phyloP scores from a whole-genome alignment of 92 coral and sea anemone species.

The Palythoa caribaeorum region DNA sequence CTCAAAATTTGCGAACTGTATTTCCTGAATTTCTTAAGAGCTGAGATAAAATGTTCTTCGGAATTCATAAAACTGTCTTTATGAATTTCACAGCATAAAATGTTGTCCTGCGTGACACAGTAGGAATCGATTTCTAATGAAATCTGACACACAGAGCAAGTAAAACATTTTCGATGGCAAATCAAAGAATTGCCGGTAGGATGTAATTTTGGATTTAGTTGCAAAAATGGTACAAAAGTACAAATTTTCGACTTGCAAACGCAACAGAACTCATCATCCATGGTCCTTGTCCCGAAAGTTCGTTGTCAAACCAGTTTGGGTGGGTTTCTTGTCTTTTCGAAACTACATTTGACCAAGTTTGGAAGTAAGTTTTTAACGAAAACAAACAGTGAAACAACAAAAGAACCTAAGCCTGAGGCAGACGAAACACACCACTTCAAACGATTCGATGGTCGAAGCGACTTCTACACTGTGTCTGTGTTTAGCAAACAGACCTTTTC shows the following conservation, averaged over 20 bases:
- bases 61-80: slow-evolving; percentile 17
- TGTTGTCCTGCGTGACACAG: slow-evolving; percentile 35
- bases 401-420: neutral
- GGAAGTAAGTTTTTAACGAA: slow-evolving; percentile 22
- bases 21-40: slow-evolving; percentile 33
- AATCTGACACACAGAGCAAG: slow-evolving; percentile 47
- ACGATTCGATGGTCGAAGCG: neutral
- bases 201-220: neutral
- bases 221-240: neutral
- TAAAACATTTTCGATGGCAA: slow-evolving; percentile 44
- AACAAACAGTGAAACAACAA: slow-evolving; percentile 3
- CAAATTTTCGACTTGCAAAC: slow-evolving; percentile 18
- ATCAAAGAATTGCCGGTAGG: neutral
- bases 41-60: slow-evolving; percentile 30
- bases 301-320: neutral
- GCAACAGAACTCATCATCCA: slow-evolving; percentile 6
- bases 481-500: slow-evolving; percentile 1
- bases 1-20: neutral
- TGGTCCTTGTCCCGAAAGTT: neutral
- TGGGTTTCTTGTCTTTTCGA: slow-evolving; percentile 1
- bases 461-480: neutral
- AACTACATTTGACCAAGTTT: slow-evolving; percentile 25
- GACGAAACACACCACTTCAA: neutral
- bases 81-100: slow-evolving; percentile 25
- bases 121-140: slow-evolving; percentile 26